Conservation (phyloP, 2,797 vertebrate genomes). For the Cossypha dichroa region DNA sequence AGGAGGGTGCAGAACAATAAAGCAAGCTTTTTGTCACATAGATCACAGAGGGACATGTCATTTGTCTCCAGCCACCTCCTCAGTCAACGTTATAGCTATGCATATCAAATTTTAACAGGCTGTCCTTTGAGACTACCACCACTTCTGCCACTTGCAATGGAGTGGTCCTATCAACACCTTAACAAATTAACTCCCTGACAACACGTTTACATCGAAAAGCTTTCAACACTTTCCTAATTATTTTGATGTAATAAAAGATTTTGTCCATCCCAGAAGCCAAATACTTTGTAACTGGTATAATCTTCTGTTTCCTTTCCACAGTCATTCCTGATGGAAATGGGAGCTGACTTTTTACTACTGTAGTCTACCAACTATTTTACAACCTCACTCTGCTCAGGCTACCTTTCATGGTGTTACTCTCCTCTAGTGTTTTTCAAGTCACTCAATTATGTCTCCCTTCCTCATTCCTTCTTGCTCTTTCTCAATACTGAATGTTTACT, state of each 20-base stretch:
- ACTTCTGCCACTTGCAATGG: neutral
- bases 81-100: too few species aligned
- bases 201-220: neutral
- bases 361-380: neutral
- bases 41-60: too few species aligned
- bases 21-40: too few species aligned
- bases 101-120: rapidly evolving
- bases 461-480: neutral
- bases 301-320: neutral
- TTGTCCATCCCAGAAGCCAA: neutral
- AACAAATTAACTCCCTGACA: neutral
- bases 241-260: neutral
- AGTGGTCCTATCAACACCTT: neutral
- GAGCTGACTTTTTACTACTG: neutral
- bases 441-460: neutral
- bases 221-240: neutral
- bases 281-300: neutral
- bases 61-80: too few species aligned
- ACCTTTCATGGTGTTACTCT: neutral
- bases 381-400: neutral
- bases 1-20: too few species aligned
- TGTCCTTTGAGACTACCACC: neutral
- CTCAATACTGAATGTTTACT: neutral
- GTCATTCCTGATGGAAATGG: neutral
- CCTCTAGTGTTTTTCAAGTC: neutral